Percentiles rank a stretch among this genome's conserved stretches.
These are phyloP conservation scores for Tinea trinotella DNA, from an alignment of 2,888 invertebrate species.

Conservation along the genomic window DNA sequence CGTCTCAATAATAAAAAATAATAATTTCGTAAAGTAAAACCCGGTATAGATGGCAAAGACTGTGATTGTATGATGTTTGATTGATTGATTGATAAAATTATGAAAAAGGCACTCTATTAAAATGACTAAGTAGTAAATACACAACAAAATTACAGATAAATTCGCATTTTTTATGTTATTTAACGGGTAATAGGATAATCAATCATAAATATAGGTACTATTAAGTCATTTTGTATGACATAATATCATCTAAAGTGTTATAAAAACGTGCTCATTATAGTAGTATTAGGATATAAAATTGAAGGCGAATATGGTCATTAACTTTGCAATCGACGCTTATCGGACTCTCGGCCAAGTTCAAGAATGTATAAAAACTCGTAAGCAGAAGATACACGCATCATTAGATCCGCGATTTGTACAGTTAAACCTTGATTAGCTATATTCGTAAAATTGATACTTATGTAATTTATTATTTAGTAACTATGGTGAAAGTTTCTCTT, in stretches of 20 bases:
- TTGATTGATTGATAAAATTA: too few species aligned
- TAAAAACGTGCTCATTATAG: not conserved
- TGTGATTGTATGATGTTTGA: too few species aligned
- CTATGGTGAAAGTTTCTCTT: too few species aligned
- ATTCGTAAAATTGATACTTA: too few species aligned
- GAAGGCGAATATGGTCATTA: conserved; percentile 14
- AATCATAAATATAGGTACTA: not conserved
- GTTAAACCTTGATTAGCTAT: not conserved
- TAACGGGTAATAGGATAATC: not conserved
- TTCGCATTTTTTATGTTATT: not conserved
- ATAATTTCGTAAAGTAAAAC: too few species aligned
- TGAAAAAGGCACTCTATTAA: too few species aligned
- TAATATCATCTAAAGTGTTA: not conserved
- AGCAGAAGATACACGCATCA: conserved; percentile 32
- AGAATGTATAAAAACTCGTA: conserved; percentile 34
- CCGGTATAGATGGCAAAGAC: too few species aligned
- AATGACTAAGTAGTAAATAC: too few species aligned
- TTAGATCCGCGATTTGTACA: conserved; percentile 34
- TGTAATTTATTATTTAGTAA: too few species aligned
- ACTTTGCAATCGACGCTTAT: conserved; percentile 6
- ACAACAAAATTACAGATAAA: too few species aligned
- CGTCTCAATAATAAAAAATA: too few species aligned
- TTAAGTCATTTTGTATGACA: not conserved
- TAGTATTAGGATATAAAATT: not conserved
- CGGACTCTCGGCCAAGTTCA: conserved; percentile 50